Conservation (phyloP, 2,797 vertebrate genomes). For the Takifugu ocellatus region DNA sequence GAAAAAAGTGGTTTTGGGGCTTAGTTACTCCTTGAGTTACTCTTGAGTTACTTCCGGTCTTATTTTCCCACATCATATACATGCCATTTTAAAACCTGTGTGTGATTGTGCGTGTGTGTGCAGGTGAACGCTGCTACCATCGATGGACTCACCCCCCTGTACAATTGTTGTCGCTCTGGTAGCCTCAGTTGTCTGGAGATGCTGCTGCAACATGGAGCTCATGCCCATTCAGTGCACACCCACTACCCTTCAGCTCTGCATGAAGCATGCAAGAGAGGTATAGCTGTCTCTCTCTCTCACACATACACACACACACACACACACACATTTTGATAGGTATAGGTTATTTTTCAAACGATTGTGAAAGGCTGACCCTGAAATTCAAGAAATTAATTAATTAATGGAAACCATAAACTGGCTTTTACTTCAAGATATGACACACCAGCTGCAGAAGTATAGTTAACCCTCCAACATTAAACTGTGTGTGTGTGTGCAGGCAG, state of each 20-base stretch:
- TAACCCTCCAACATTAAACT: not conserved
- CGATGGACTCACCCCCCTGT: constrained; percentile 90
- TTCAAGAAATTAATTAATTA: too few species aligned
- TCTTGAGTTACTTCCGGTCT: too few species aligned
- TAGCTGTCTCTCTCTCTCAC: not conserved
- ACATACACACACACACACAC: not conserved
- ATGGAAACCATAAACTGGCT: too few species aligned
- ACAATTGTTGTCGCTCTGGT: constrained; percentile 87
- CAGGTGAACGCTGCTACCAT: constrained; percentile 92
- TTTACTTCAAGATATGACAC: too few species aligned
- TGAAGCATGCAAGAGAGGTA: constrained; percentile 92
- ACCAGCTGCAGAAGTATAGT: too few species aligned
- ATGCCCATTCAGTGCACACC: constrained; percentile 76
- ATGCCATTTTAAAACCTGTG: too few species aligned
- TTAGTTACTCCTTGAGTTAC: too few species aligned
- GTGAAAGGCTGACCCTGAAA: too few species aligned
- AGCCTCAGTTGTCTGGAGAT: constrained; percentile 83
- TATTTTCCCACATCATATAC: too few species aligned
- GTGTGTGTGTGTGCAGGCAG: constrained; percentile 37
- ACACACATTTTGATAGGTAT: too few species aligned
- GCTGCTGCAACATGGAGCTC: constrained; percentile 87
- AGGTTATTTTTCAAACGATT: too few species aligned
- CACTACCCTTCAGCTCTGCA: constrained; percentile 89
- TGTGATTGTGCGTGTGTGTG: not conserved
- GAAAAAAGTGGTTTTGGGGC: too few species aligned